Evolutionary conservation across 1,140 invertebrate species (phyloP).

Genomic region (Drosophila carrolli): DNA sequence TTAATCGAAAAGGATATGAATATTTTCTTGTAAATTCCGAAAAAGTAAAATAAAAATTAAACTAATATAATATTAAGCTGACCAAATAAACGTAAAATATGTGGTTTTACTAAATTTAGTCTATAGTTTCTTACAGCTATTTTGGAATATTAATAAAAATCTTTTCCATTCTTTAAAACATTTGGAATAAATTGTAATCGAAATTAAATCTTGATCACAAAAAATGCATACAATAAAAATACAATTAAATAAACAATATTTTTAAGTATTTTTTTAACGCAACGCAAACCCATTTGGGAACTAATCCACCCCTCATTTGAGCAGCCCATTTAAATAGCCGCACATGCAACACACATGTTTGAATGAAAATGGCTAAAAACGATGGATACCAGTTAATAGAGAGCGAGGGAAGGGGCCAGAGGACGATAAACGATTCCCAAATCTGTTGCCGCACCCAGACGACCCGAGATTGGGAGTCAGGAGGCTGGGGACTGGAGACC

Average conservation of each 20-base stretch:
- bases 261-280: neutral
- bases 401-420: neutral
- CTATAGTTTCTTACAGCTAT: too few species aligned
- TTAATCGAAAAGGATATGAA: too few species aligned
- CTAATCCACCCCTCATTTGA: constrained; percentile 17
- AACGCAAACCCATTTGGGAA: neutral
- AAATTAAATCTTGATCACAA: neutral
- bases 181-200: too few species aligned
- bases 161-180: too few species aligned
- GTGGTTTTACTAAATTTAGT: too few species aligned
- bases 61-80: too few species aligned
- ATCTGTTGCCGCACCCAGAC: constrained; percentile 51
- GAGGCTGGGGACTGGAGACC: neutral
- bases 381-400: constrained; percentile 46
- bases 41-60: too few species aligned
- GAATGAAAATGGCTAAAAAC: constrained; percentile 40
- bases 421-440: constrained; percentile 50
- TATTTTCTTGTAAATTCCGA: too few species aligned
- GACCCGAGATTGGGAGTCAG: constrained; percentile 15
- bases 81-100: too few species aligned
- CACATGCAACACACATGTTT: constrained; percentile 44
- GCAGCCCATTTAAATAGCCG: constrained; percentile 8
- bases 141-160: neutral
- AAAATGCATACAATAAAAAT: neutral
- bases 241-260: neutral